Evolutionary conservation across 2,113 vertebrate species (phyloP), one percentile per base, ranked within the genome.

Genomic region (cat (Felis catus)): DNA sequence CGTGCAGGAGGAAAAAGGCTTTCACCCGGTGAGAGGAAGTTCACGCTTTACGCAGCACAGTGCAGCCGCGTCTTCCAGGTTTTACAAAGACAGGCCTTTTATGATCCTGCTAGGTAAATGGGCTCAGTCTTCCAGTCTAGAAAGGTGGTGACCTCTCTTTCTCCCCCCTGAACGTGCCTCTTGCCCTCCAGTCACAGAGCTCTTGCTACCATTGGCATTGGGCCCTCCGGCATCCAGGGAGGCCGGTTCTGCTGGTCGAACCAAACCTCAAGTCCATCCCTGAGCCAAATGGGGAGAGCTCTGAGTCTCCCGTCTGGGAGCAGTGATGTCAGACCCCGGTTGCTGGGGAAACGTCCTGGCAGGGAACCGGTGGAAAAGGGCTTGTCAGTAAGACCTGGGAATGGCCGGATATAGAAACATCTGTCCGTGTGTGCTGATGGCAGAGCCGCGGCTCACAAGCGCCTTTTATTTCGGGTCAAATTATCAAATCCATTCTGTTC

Each of bases 341-440:
- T 91, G 51, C 83, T n/a, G 55, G 76, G 68, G 65, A 92, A 80
- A 88, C 25, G 1, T 81, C 23, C 25, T 86, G 93, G 95, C 91
- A 65, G 81, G 70, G 66, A 83, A 58, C 79, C 31, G 21, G 81
- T 81, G 39, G 78, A 45, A 70, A 84, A 65, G 8, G 90, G 21
- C 65, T 51, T 21, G 21, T 73, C 41, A 1, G 82, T 90, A 10
- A 76, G 45, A 89, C 76, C 96, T 96, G 96, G 91, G 91, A 94
- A 89, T 23, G 63, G 92, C 51, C 13, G 29, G 73, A 39, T 55
- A 12, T 19, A 18, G 96, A 23, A 53, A 66, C 89, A 82, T 58
- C 86, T 66, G 63, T 36, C 76, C 0, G 0, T 29, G 8, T 63
- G 63, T 74, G 61, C 66, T 1, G 4, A 29, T 2, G n/a, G 36